Base-by-base conservation (phyloP, 2,113 vertebrate species). In the Pseudonaja textilis region DNA sequence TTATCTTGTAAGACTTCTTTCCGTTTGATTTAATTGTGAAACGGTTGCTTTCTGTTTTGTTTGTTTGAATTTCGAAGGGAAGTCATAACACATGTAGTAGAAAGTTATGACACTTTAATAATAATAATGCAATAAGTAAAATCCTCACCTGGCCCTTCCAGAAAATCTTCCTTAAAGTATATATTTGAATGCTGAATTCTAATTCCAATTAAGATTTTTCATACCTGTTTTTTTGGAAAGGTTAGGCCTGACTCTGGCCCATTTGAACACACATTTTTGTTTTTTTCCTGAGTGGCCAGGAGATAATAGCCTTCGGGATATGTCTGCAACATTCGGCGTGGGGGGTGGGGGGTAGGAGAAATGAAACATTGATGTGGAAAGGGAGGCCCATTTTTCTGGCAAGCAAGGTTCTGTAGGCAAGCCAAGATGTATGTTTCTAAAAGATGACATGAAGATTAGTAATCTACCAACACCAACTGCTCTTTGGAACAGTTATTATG, bases 401-500 rank as follows among this genome's bases (percentile, higher is more conserved):
- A 93, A 56, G 25, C 89, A 42, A 47, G 39, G 61, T 61, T 94
- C 3, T 93, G 90, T 91, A 56, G 2, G 90, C 34, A 29, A 90
- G 39, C 39, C 3, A 26, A 90, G 47, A 92, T 25, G 85, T 92
- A 3, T 88, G 88, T 81, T 86, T 29, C n/a, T 29, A 12, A 57
- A 56, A 94, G 93, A 42, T 34, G 42, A 92, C 57, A 50, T 55
- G 29, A 86, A 96, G 29, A 87, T 59, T 64, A 92, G 87, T 29
- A 85, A 89, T 92, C 90, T 16, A 89, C n/a, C 54, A 47, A 74
- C 90, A 89, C 29, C 50, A 56, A 94, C 25, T 8, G 12, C 87
- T 90, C 86, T 91, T 95, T 26, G 0, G 81, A 93, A 91, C 86
- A 91, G 39, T 89, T 95, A 85, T 6, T 64, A 42, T 6, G 93